Base-by-base conservation (phyloP, 2,888 invertebrate species). In the Leucoptera coffeella region DNA sequence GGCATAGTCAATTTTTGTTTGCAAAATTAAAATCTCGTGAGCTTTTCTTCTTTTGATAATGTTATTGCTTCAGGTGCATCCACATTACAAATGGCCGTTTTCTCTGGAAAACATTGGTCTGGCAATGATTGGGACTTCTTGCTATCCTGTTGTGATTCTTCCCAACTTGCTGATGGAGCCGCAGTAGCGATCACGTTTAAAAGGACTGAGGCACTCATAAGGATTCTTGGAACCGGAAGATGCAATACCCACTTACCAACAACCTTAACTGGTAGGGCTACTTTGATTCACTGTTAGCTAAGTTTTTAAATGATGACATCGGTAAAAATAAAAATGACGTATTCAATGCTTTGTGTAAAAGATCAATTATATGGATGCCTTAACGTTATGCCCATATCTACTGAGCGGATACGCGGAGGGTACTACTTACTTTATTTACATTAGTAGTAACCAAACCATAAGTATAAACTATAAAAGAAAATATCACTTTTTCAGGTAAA, bases 131-230 rank as follows among this genome's bases (percentile, higher is more conserved):
- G 69, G 69, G 38, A 38, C 11, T 54, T 56, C 31, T 40, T 69
- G 25, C 33, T 69, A 14, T 61, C 67, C 7, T 60, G 48, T 37
- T 65, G 57, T 32, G 64, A 67, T 41, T 65, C 67, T 14, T 67
- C 65, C 17, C 67, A 69, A 43, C 38, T 69, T 35, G 69, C 67
- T 11, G 69, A 69, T 32, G 69, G 60, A 9, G 69, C 65, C 17
- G 69, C 65, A 14, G 62, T 69, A 11, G 67, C 67, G 8, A 54
- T 67, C 14, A 53, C 65, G 30, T 69, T 69, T 35, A 49, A 53
- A 22, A 64, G 64, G 34, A 39, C 41, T 24, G 29, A 40, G 12
- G 67, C 64, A n/a, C 43, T 65, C 12, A 45, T 43, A 32, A 55
- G 45, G 31, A 64, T 69, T 35, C 35, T 69, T 27, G 45, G 46